Evolutionary conservation across 2,888 invertebrate genomes (phyloP).

Genomic region (Omphaloscelis lunosa): DNA sequence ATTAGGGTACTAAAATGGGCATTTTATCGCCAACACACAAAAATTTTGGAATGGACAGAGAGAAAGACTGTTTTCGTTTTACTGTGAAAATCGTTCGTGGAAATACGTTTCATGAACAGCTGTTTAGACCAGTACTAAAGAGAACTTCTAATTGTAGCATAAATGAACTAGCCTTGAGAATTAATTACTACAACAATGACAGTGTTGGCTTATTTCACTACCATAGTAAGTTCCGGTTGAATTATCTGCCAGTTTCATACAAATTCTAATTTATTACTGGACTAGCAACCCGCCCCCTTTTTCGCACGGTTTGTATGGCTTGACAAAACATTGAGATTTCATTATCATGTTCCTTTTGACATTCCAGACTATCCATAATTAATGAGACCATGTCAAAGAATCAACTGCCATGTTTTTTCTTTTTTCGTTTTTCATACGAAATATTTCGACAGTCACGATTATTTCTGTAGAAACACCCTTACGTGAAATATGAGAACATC

Average conservation of each 20-base stretch:
- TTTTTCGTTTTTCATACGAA: too few relatives aligned
- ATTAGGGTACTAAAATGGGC: too few relatives aligned
- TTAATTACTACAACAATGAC: slow-evolving; percentile 36
- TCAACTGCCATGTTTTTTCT: too few relatives aligned
- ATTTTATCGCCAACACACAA: neutral
- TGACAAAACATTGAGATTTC: too few relatives aligned
- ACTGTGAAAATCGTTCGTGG: slow-evolving; percentile 11
- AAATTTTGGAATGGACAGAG: too few relatives aligned
- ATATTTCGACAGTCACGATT: too few relatives aligned
- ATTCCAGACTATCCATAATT: too few relatives aligned
- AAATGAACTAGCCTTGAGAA: slow-evolving; percentile 33
- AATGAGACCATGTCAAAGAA: too few relatives aligned
- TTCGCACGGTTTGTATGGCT: neutral
- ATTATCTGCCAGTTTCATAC: neutral
- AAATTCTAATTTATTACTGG: neutral
- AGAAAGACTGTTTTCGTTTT: neutral
- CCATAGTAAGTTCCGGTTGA: neutral
- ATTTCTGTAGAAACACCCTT: too few relatives aligned
- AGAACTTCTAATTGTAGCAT: slow-evolving; percentile 24
- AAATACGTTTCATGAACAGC: slow-evolving; percentile 18
- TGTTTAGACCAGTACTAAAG: slow-evolving; percentile 14
- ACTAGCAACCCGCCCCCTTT: neutral
- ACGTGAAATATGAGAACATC: too few relatives aligned
- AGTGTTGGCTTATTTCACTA: slow-evolving; percentile 4
- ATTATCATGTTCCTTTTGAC: too few relatives aligned